A percentile compares a stretch with the other conserved stretches of the same genome.
Conservation (phyloP, 1,140 invertebrate species). For the Brachionus asplanchnoidis region DNA sequence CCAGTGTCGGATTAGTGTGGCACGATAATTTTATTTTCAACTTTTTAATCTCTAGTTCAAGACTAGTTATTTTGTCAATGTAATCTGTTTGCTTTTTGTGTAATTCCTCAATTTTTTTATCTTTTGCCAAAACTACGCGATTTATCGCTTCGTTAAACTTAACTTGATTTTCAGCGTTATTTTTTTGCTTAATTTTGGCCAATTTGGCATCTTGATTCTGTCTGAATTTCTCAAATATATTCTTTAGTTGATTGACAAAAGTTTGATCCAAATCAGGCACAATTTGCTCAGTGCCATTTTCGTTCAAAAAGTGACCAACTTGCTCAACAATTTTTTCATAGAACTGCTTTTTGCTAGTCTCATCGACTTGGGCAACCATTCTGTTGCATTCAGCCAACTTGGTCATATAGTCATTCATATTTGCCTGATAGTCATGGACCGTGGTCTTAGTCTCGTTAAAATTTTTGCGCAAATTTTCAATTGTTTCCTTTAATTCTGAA, state of each 20-base stretch:
- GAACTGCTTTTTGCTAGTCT: neutral
- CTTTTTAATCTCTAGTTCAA: neutral
- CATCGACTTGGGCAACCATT: neutral
- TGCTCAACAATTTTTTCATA: neutral
- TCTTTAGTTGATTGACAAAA: neutral
- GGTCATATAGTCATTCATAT: neutral
- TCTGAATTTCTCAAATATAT: neutral
- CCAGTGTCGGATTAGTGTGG: neutral
- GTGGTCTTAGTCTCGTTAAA: neutral
- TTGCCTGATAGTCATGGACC: neutral
- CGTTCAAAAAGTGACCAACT: neutral
- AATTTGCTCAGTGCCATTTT: neutral
- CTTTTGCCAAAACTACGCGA: slow-evolving; percentile 67
- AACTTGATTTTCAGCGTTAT: slow-evolving; percentile 44
- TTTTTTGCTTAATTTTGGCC: neutral
- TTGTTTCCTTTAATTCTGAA: neutral
- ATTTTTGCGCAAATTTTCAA: neutral
- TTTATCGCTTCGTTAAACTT: slow-evolving; percentile 63
- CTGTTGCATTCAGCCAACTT: neutral
- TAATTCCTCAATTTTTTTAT: slow-evolving; percentile 66
- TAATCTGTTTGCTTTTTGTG: slow-evolving; percentile 60
- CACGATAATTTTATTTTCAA: neutral
- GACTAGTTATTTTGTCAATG: neutral
- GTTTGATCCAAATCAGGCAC: neutral
- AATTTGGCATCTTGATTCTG: slow-evolving; percentile 7